Base-by-base conservation (phyloP, 2,888 invertebrate species). In the Doris montereyensis region DNA sequence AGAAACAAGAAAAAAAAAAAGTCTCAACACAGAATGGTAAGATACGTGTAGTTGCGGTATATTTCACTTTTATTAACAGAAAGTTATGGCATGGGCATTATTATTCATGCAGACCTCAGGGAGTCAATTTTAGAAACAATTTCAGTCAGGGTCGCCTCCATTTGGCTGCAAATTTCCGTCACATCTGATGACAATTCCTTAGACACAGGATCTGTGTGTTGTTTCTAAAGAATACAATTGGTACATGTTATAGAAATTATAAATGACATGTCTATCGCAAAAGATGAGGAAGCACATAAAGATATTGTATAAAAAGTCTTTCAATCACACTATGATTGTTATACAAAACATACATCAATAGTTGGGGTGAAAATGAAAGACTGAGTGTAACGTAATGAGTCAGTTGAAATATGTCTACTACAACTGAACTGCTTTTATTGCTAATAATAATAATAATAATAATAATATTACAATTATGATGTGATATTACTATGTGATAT, bases 201-300 rank as follows among this genome's bases (percentile, higher is more conserved):
- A 5, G 82, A 82, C 32, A 85, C 62, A 8, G 85, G 82, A 68
- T 87, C 86, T 72, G 85, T 84, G 78, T 88, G 86, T 17, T 86
- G 83, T 84, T 86, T 85, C 88, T 88, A 85, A 21, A 83, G 81
- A 28, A 70, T 26, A 24, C 68, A 24, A 62, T 76, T 41, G 52
- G 5, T 10, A 41, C 52, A 41, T 41, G 17, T 10, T 62, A 80
- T n/a, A 26, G n/a, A 24, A 68, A 73, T 35, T 8, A 28, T 62
- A 67, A 28, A 57, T 35, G 21, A 26, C 13, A 62, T 62, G 8
- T 62, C 4, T 8, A 21, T 10, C n/a, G n/a, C 3, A 60, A 21
- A 65, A 62, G 21, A 10, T 34, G 17, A 52, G 5, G 28, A 13
- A n/a, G n/a, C n/a, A n/a, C n/a, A n/a, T n/a, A n/a, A n/a, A n/a